Conservation (phyloP, 92 coral and sea anemone genomes). For the Zoanthus sansibaricus region DNA sequence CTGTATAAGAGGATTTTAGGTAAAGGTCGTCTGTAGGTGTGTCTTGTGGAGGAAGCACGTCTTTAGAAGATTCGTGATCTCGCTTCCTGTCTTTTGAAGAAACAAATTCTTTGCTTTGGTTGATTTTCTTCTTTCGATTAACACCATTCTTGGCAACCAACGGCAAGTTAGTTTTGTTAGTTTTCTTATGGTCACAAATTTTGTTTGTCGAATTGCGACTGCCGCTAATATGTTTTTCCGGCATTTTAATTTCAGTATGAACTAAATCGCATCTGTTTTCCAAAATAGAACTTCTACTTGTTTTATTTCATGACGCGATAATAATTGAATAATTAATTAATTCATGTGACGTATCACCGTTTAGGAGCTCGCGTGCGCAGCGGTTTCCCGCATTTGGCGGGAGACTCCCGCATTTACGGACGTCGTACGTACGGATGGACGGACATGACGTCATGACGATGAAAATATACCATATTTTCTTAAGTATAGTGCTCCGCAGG, state of each 20-base stretch:
- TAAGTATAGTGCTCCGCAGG: too few species aligned
- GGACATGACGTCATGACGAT: too few species aligned
- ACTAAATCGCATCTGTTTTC: neutral
- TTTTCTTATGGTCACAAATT: neutral
- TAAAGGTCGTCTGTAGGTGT: constrained; percentile 13
- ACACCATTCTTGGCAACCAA: neutral
- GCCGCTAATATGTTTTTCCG: neutral
- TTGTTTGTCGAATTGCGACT: neutral
- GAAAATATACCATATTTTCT: too few species aligned
- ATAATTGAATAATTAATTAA: neutral
- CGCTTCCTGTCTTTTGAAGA: constrained; percentile 37
- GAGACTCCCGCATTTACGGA: too few species aligned
- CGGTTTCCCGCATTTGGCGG: too few species aligned
- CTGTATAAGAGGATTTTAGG: constrained; percentile 75
- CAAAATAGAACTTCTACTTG: neutral
- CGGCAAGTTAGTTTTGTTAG: constrained; percentile 10
- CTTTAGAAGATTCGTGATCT: constrained; percentile 38
- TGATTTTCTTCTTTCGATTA: constrained; percentile 12
- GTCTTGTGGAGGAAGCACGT: constrained; percentile 33
- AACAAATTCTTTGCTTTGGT: neutral
- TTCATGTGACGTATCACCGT: neutral
- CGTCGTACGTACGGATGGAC: too few species aligned
- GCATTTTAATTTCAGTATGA: neutral
- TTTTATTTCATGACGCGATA: neutral
- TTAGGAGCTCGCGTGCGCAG: too few species aligned